phyloP scores from a whole-genome alignment of 2,797 vertebrate species.

The Danio albolineatus region DNA sequence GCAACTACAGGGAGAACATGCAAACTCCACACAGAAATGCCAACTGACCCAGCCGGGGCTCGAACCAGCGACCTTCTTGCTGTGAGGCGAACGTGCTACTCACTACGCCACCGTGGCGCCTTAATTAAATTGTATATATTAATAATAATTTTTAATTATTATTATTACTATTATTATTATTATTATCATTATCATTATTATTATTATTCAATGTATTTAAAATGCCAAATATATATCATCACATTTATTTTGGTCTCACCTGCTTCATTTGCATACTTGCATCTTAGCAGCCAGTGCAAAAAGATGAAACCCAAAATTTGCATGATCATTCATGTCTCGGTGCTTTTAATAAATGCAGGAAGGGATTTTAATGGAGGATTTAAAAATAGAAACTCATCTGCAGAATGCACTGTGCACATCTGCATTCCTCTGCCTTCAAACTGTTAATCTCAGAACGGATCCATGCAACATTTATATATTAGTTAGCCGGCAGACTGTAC shows the following conservation, averaged over 20 bases:
- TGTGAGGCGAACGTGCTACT: too few relatives aligned
- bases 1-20: too few relatives aligned
- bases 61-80: too few relatives aligned
- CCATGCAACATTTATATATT: slow-evolving; percentile 38
- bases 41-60: too few relatives aligned
- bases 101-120: too few relatives aligned
- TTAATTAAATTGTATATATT: too few relatives aligned
- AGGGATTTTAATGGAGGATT: background rate
- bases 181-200: too few relatives aligned
- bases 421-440: slow-evolving; percentile 1
- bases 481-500: slow-evolving; percentile 13
- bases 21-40: too few relatives aligned
- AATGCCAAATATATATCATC: background rate
- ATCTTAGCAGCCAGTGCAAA: background rate
- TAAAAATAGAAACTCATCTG: background rate
- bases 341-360: background rate
- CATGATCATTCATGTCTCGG: background rate
- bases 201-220: too few relatives aligned
- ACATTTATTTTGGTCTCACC: background rate
- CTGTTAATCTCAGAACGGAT: slow-evolving; percentile 5
- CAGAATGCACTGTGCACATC: slow-evolving; percentile 1
- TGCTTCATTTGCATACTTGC: background rate
- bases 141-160: too few relatives aligned
- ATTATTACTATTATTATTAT: too few relatives aligned
- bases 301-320: background rate